Percentiles rank a stretch among this genome's conserved stretches.
These are phyloP conservation scores for Mormyrus proboscirostris DNA, from an alignment of 2,797 vertebrate species.

Conservation along the genomic window DNA sequence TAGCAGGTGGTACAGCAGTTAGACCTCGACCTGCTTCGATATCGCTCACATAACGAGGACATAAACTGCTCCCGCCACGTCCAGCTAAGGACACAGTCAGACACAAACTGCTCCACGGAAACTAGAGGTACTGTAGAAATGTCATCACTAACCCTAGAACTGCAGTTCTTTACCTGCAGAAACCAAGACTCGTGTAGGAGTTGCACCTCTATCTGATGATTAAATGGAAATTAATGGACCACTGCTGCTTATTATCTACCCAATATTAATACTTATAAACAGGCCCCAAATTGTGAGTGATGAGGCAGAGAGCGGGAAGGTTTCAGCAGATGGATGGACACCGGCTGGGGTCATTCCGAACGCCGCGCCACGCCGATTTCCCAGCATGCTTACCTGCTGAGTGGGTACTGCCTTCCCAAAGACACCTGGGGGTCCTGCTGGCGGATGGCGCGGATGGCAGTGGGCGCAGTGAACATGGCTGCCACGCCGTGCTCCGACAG, in stretches of 20 bases:
- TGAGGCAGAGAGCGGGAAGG: constrained; percentile 15
- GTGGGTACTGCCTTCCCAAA: constrained; percentile 66
- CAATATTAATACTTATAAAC: not conserved
- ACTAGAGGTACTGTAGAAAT: not conserved
- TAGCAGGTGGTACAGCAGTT: not conserved
- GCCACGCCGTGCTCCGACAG: constrained; percentile 79
- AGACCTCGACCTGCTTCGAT: not conserved
- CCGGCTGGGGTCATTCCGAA: constrained; percentile 11
- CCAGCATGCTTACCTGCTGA: constrained; percentile 68
- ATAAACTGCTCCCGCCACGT: not conserved
- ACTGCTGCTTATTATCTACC: constrained; percentile 32
- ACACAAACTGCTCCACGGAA: not conserved
- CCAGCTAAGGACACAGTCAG: not conserved
- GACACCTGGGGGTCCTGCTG: constrained; percentile 82
- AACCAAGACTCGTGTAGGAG: not conserved
- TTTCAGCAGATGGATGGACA: constrained; percentile 38
- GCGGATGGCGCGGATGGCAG: constrained; percentile 88
- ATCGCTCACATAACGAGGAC: not conserved
- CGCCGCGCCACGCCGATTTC: not conserved
- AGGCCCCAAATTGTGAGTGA: constrained; percentile 15
- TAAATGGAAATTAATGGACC: constrained; percentile 24
- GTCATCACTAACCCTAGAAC: not conserved
- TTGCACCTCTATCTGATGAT: not conserved
- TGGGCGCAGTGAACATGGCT: constrained; percentile 87
- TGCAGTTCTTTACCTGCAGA: not conserved